Percentiles rank a stretch among this genome's conserved stretches.
Conservation (phyloP, 1,140 invertebrate species). For the Tetranychus cinnabarinus region DNA sequence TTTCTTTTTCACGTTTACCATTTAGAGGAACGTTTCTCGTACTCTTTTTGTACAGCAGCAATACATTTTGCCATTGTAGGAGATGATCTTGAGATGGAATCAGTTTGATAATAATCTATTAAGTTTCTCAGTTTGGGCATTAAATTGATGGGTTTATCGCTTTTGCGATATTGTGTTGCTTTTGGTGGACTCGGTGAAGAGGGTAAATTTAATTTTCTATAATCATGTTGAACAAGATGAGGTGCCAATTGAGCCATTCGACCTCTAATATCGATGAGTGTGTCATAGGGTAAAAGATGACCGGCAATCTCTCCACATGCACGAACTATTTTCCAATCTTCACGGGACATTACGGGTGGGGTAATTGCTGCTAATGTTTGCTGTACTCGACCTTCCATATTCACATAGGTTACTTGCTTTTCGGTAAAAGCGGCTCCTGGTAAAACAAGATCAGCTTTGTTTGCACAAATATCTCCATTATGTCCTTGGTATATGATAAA, state of each 20-base stretch:
- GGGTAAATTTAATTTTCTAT: background rate
- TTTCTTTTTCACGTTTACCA: no score
- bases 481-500: constrained; percentile 92
- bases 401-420: constrained; percentile 87
- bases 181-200: background rate
- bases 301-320: constrained; percentile 63
- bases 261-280: constrained; percentile 49
- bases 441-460: constrained; percentile 73
- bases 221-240: constrained; percentile 55
- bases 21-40: background rate
- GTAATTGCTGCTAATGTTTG: constrained; percentile 69
- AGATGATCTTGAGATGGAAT: constrained; percentile 81
- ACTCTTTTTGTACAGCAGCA: constrained; percentile 47
- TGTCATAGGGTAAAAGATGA: constrained; percentile 64
- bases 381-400: constrained; percentile 91
- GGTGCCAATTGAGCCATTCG: constrained; percentile 66
- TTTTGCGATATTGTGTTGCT: background rate
- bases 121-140: constrained; percentile 53
- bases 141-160: constrained; percentile 19
- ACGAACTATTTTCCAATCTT: constrained; percentile 95
- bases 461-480: constrained; percentile 80
- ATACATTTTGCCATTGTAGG: constrained; percentile 97
- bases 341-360: constrained; percentile 72
- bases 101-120: constrained; percentile 95
- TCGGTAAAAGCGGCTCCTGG: constrained; percentile 97